These are phyloP conservation scores for Centrocercus urophasianus DNA, from an alignment of 2,113 vertebrate genomes.

Conservation along the genomic window DNA sequence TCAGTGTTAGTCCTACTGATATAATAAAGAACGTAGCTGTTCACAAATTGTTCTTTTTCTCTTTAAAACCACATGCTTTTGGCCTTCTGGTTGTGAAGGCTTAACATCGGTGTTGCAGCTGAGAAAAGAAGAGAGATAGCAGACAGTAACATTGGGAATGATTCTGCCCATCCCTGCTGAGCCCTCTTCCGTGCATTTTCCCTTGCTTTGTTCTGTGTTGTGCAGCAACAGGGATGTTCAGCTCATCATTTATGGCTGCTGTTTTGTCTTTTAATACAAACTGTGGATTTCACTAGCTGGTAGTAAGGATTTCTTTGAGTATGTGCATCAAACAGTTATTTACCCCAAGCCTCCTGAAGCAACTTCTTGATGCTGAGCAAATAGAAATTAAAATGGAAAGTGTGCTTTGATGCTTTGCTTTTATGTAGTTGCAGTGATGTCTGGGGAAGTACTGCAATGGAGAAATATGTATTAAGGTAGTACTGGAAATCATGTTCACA, in stretches of 20 bases:
- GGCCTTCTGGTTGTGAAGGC: background rate
- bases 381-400: constrained; percentile 68
- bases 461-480: constrained; percentile 47
- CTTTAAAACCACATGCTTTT: background rate
- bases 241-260: background rate
- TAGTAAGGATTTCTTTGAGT: constrained; percentile 51
- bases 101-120: background rate
- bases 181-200: background rate
- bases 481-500: constrained; percentile 56
- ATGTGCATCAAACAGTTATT: constrained; percentile 10
- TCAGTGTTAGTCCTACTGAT: background rate
- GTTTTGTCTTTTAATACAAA: background rate
- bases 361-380: constrained; percentile 50
- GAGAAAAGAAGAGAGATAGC: background rate
- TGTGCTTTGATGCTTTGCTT: constrained; percentile 43
- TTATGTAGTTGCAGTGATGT: constrained; percentile 26
- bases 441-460: constrained; percentile 39
- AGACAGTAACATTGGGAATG: background rate
- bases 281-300: constrained; percentile 54
- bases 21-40: background rate
- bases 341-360: background rate
- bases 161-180: background rate
- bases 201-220: background rate
- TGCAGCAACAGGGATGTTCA: constrained; percentile 7
- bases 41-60: background rate